Conservation (phyloP, 2,113 vertebrate genomes). For the Rostratula benghalensis region DNA sequence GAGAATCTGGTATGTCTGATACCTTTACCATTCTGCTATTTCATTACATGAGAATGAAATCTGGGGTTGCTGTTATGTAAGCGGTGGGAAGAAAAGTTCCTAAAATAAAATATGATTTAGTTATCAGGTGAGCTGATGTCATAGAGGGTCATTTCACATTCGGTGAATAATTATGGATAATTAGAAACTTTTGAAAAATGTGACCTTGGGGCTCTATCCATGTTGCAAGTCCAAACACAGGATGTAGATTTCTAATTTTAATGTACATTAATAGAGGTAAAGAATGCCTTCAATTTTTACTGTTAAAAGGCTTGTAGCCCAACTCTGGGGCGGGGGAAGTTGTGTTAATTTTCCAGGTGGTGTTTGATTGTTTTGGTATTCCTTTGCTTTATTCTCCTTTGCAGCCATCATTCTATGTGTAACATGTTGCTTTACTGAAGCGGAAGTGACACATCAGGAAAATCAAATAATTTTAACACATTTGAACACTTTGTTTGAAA, state of each 20-base stretch:
- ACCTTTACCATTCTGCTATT: too few relatives aligned
- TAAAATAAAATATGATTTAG: background rate
- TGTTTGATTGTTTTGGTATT: background rate
- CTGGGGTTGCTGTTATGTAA: fast-evolving
- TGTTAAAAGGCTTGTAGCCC: background rate
- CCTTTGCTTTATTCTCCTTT: background rate
- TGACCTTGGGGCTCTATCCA: background rate
- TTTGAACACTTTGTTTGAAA: background rate
- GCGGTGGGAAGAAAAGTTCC: background rate
- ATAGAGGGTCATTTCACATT: background rate
- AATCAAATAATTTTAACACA: background rate
- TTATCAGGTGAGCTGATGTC: background rate
- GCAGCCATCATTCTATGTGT: background rate
- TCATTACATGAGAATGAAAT: background rate
- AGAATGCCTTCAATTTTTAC: background rate
- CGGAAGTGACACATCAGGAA: background rate
- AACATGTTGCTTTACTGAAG: background rate
- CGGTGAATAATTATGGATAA: background rate
- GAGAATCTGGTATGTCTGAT: background rate
- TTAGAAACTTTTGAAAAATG: background rate
- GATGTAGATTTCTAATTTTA: background rate
- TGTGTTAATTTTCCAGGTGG: background rate
- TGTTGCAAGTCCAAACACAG: background rate
- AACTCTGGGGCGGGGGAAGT: fast-evolving
- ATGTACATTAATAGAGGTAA: background rate